Conservation (phyloP, 2,113 vertebrate genomes). For the Mastomys natalensis region DNA sequence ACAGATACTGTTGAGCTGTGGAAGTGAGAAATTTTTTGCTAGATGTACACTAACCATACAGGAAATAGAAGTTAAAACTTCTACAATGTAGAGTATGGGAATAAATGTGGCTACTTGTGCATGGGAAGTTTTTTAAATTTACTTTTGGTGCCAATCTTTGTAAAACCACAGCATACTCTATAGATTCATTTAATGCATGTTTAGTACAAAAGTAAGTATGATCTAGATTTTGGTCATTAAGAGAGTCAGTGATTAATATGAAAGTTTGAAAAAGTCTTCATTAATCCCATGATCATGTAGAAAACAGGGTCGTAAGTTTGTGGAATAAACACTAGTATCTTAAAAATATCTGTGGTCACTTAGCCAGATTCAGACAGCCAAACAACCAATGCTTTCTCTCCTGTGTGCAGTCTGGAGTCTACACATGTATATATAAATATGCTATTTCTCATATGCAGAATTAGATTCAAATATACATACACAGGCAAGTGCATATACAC, state of each 20-base stretch:
- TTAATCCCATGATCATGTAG: neutral
- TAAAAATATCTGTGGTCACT: neutral
- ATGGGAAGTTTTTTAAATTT: neutral
- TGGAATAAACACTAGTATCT: neutral
- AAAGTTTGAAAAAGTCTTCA: conserved; percentile 4
- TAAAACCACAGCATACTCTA: neutral
- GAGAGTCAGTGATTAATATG: conserved; percentile 31
- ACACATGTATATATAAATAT: neutral
- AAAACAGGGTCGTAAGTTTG: neutral
- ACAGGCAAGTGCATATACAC: neutral
- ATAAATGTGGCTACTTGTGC: neutral
- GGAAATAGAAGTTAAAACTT: neutral
- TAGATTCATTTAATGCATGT: neutral
- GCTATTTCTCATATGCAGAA: neutral
- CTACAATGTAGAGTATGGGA: neutral
- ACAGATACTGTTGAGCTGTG: neutral
- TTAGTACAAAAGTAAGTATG: conserved; percentile 29
- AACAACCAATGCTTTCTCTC: neutral
- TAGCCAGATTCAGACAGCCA: neutral
- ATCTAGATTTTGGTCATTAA: conserved; percentile 1
- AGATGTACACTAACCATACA: neutral
- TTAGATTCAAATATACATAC: neutral
- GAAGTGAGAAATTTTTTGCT: neutral
- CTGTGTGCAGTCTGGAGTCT: neutral
- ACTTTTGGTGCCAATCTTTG: neutral